These are phyloP conservation scores for Lanistes nyassanus DNA, from an alignment of 1,140 invertebrate genomes.

Conservation along the genomic window DNA sequence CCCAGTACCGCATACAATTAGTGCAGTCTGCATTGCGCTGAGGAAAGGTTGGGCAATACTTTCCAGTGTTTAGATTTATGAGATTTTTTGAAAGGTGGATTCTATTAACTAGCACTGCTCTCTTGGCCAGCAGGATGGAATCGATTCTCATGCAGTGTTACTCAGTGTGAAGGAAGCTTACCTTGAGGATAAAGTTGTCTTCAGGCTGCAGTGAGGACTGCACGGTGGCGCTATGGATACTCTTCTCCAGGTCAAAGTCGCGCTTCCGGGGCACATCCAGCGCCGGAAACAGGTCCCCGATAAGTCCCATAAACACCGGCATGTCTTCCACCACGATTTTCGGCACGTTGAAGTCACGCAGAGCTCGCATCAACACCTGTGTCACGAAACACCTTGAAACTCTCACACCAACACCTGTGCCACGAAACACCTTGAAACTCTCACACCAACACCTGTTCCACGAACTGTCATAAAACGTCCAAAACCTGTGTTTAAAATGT, in stretches of 20 bases:
- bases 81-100: no score
- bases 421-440: no score
- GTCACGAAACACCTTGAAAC: neutral
- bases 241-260: constrained; percentile 92
- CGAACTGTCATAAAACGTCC: no score
- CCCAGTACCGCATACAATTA: no score
- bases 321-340: constrained; percentile 96
- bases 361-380: constrained; percentile 91
- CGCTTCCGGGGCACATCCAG: constrained; percentile 95
- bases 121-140: neutral
- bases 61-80: no score
- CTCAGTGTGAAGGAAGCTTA: constrained; percentile 39
- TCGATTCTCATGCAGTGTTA: neutral
- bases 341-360: constrained; percentile 96
- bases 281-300: constrained; percentile 94
- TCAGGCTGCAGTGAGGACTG: constrained; percentile 92
- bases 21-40: no score
- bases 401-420: no score
- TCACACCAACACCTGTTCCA: no score
- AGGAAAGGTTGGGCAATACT: no score
- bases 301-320: constrained; percentile 96
- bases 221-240: constrained; percentile 89
- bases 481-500: no score
- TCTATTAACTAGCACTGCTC: no score
- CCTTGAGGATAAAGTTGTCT: constrained; percentile 95